These are phyloP conservation scores for Pampusana beccarii DNA, from an alignment of 2,113 vertebrate genomes.

Conservation along the genomic window DNA sequence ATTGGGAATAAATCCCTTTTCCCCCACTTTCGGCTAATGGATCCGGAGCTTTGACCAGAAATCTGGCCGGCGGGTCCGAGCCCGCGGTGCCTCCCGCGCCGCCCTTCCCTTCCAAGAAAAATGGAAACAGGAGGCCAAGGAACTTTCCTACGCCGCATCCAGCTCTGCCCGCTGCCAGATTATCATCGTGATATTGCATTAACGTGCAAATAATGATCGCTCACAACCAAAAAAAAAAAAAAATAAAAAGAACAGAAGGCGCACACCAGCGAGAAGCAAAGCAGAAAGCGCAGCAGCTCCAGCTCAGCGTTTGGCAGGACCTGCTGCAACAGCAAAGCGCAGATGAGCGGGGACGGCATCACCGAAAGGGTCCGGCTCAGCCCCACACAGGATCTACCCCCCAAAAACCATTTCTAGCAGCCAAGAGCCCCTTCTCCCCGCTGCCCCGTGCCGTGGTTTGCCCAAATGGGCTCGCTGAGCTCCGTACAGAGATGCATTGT, in stretches of 20 bases:
- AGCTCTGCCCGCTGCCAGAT: slow-evolving; percentile 44
- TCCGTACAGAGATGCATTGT: fast-evolving
- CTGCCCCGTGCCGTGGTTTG: fast-evolving
- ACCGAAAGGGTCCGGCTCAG: background rate
- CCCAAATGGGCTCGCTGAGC: background rate
- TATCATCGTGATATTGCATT: slow-evolving; percentile 5
- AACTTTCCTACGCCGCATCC: slow-evolving; percentile 55
- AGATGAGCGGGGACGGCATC: fast-evolving
- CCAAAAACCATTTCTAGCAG: background rate
- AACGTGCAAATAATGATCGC: slow-evolving; percentile 12
- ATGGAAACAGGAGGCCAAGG: slow-evolving; percentile 60
- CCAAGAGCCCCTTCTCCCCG: background rate
- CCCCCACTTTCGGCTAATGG: slow-evolving; percentile 8
- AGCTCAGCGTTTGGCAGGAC: slow-evolving; percentile 5
- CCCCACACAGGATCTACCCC: fast-evolving
- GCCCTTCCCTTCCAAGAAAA: slow-evolving; percentile 59
- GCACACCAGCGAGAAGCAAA: background rate
- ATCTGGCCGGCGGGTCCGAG: background rate
- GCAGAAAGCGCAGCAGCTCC: background rate
- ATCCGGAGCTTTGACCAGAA: background rate
- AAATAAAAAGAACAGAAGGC: background rate
- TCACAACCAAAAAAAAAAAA: background rate
- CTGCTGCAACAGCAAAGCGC: fast-evolving
- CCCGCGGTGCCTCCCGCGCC: background rate
- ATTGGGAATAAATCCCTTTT: background rate